A percentile compares a stretch with the other conserved stretches of the same genome.
Conservation (phyloP, 2,113 vertebrate species). For the Heterochromis multidens region DNA sequence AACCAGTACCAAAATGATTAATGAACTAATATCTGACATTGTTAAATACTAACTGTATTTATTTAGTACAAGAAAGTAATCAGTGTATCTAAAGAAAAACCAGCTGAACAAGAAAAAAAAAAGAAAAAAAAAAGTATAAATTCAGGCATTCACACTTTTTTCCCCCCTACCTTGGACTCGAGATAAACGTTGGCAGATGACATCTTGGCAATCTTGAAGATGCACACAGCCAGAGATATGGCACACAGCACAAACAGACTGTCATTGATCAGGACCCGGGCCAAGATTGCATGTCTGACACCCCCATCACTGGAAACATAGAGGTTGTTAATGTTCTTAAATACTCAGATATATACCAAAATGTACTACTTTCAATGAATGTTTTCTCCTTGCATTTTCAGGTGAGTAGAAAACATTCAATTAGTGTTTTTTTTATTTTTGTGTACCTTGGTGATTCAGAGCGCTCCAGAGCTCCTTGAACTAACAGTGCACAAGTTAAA, state of each 20-base stretch:
- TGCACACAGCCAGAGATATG: constrained; percentile 87
- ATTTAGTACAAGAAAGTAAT: not conserved
- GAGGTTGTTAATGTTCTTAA: not conserved
- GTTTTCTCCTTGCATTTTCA: not conserved
- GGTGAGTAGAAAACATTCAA: not conserved
- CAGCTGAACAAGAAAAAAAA: not conserved
- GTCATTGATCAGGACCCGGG: constrained; percentile 88
- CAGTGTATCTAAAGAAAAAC: not conserved
- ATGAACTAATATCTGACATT: fast-evolving
- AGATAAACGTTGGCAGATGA: constrained; percentile 98
- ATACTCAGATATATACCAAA: not conserved
- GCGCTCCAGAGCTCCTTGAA: constrained; percentile 73
- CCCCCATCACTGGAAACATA: constrained; percentile 64
- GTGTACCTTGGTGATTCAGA: constrained; percentile 58
- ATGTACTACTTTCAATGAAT: not conserved
- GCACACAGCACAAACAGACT: constrained; percentile 93
- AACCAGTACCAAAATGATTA: not conserved
- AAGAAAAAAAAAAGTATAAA: not conserved
- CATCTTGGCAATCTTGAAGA: constrained; percentile 94
- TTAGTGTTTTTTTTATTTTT: not conserved
- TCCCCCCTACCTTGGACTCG: constrained; percentile 86
- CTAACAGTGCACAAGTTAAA: constrained; percentile 87
- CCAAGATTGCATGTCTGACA: constrained; percentile 81
- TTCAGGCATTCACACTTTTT: too few relatives aligned
- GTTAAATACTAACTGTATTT: not conserved